Evolutionary conservation across 1,140 invertebrate species (phyloP), one percentile per base, ranked within the genome.

Genomic region (Onthophagus taurus): DNA sequence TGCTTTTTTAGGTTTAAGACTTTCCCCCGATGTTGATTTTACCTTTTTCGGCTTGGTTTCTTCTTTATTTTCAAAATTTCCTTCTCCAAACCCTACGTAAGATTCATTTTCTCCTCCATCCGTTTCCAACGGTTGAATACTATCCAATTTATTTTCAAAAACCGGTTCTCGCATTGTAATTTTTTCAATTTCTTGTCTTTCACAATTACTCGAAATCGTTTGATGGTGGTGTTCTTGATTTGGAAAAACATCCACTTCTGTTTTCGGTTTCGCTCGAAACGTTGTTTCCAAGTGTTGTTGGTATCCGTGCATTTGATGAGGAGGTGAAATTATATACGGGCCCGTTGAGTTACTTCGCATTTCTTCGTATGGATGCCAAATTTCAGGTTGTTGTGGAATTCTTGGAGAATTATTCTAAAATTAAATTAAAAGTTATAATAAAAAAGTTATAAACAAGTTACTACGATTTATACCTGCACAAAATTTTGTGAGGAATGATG

Each of bases 1-100:
- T 11, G 72, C 69, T 45, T 72, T 61, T 13, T 24, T 41, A 6
- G 38, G 23, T 13, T 26, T 41, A 26, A 26, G 11, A 24, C 17
- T 41, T 21, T 41, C 29, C 6, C 38, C 11, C 7, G 35, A 21
- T 19, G 17, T 7, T 33, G 31, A n/a, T 26, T 43, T 42, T 42
- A 57, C 54, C 48, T 49, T 52, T 42, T 50, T 50, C 18, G 48
- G 31, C 24, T 48, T 50, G 2, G 26, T 33, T 8, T 45, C 42
- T 30, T 53, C 55, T 17, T 38, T 30, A n/a, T 50, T 50, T 12
- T 37, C 35, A n/a, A 12, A 37, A 23, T 12, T 37, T 37, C 18
- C 12, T 23, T 19, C 24, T 18, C 18, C n/a, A n/a, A n/a, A n/a
- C n/a, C n/a, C n/a, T n/a, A n/a, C n/a, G n/a, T n/a, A n/a, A n/a